These are phyloP conservation scores for Ecdyonurus torrentis DNA, from an alignment of 2,888 invertebrate species.

Conservation along the genomic window DNA sequence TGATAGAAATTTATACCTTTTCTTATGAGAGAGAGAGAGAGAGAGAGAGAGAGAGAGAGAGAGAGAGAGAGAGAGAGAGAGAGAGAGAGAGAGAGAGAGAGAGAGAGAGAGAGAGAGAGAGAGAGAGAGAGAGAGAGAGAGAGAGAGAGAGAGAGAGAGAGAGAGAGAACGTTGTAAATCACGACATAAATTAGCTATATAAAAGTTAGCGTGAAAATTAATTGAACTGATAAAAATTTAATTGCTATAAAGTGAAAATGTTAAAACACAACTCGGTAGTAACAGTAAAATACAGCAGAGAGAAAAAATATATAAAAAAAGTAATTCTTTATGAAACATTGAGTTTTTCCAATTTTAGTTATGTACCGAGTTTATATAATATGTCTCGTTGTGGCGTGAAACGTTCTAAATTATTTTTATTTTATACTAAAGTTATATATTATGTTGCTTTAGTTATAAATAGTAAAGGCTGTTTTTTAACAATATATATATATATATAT, in stretches of 20 bases:
- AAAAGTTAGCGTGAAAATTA: not conserved
- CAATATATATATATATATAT: no score
- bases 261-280: not conserved
- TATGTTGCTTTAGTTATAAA: no score
- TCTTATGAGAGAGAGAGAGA: conserved; percentile 3
- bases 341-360: no score
- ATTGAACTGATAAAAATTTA: not conserved
- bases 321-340: no score
- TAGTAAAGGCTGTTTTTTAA: no score
- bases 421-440: no score
- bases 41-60: not conserved
- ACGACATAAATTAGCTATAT: not conserved
- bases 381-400: no score
- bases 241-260: not conserved
- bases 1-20: no score
- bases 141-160: conserved; percentile 4
- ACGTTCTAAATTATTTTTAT: no score
- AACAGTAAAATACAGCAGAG: not conserved
- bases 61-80: not conserved
- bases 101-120: not conserved
- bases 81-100: not conserved
- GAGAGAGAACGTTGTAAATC: no score
- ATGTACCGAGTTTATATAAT: no score
- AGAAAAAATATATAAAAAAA: not conserved
- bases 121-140: not conserved